A percentile compares a stretch with the other conserved stretches of the same genome.
Evolutionary conservation across 2,888 invertebrate species (phyloP).

Genomic region (Napeogenes inachia): DNA sequence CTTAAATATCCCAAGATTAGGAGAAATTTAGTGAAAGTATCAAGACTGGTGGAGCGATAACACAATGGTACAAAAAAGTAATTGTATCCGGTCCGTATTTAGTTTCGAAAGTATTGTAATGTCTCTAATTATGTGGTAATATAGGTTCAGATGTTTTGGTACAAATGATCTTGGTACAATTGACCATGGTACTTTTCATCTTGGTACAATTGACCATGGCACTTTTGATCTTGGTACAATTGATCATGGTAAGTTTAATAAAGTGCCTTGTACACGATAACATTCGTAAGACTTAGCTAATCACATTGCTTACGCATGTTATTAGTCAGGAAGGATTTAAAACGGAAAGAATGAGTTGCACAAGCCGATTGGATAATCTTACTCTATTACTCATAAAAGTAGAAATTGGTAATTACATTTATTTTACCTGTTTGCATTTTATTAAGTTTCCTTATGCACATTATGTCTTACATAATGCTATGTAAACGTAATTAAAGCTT

Average conservation of each 20-base stretch:
- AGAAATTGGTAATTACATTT: not conserved
- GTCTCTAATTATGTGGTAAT: constrained; percentile 15
- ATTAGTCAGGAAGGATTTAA: constrained; percentile 1
- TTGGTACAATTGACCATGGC: no score
- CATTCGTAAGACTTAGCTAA: not conserved
- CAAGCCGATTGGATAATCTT: not conserved
- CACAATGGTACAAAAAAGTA: constrained; percentile 36
- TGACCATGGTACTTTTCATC: no score
- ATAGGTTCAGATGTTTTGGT: constrained; percentile 2
- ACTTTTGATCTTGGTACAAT: no score
- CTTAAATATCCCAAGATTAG: constrained; percentile 31
- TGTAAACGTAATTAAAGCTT: no score
- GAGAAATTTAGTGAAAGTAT: constrained; percentile 49
- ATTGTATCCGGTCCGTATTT: constrained; percentile 22
- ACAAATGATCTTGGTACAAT: not conserved
- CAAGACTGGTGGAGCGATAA: constrained; percentile 43
- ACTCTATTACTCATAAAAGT: not conserved
- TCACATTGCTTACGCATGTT: not conserved
- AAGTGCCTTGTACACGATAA: not conserved
- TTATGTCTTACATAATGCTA: no score
- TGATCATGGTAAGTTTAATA: no score
- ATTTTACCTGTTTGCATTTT: no score
- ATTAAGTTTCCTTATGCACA: no score
- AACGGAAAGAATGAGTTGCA: not conserved
- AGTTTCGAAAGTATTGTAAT: constrained; percentile 23